Conservation (phyloP, 2,797 vertebrate species). For the Neomorphus geoffroyi region DNA sequence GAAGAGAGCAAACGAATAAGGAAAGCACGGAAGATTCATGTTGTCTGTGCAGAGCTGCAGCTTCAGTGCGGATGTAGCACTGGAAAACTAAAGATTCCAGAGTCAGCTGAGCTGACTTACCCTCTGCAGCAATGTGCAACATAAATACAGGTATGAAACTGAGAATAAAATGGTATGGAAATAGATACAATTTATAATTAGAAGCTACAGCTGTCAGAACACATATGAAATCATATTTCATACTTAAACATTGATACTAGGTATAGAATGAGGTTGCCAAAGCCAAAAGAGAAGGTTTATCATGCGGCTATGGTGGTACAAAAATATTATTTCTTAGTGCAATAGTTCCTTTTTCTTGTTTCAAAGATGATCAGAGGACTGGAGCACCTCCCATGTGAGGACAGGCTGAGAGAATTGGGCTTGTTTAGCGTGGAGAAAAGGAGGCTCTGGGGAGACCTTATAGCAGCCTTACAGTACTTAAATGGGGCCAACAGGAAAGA, state of each 20-base stretch:
- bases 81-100: constrained; percentile 47
- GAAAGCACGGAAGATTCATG: background rate
- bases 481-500: no score
- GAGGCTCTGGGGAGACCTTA: no score
- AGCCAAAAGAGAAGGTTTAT: background rate
- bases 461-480: no score
- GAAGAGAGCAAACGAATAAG: background rate
- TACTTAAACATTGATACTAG: constrained; percentile 24
- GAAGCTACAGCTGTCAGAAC: constrained; percentile 51
- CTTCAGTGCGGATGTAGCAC: background rate
- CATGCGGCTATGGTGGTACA: background rate
- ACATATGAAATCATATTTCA: constrained; percentile 44
- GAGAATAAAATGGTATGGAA: constrained; percentile 33
- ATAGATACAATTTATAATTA: constrained; percentile 54
- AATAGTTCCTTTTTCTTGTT: no score
- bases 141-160: constrained; percentile 61
- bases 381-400: no score
- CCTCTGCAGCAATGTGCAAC: constrained; percentile 45
- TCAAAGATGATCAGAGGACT: no score
- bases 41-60: background rate
- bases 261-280: background rate
- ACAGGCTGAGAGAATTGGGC: no score
- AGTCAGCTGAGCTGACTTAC: constrained; percentile 47
- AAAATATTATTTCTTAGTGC: background rate
- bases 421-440: no score